Evolutionary conservation across 2,113 vertebrate genomes (phyloP), one percentile per base, ranked within the genome.

Genomic region (Conger conger): DNA sequence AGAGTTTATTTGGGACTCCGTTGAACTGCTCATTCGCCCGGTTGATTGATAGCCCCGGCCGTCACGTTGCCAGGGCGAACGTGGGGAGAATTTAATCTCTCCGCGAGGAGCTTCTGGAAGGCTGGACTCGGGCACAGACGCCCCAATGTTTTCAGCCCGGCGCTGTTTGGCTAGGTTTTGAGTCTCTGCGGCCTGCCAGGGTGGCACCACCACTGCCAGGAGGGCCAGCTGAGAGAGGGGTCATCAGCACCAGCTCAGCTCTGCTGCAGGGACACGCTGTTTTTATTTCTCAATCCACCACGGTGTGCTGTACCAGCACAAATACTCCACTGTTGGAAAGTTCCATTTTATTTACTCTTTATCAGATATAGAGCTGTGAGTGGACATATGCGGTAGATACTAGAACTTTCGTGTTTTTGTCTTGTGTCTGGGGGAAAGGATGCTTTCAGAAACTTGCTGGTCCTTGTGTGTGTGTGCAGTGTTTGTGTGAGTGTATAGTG

Each of bases 161-260:
- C 20, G 17, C 78, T 79, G 78, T 79, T 42, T 42, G 38, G 18
- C 18, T 42, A 18, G 18, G 13, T 42, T 38, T 42, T 8, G 37
- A n/a, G 23, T 73, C 6, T n/a, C 20, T 23, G 68, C 13, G 68
- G 27, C n/a, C 68, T 73, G 68, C 68, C 68, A 73, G 68, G n/a
- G 68, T 23, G 68, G 27, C 68, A 33, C 4, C 9, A 30, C 27
- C 15, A 17, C 15, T 73, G 68, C 68, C 68, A 73, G 15, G 68
- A 33, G 68, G 68, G 5, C 68, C 68, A 73, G 68, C 68, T 73
- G 68, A 73, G 68, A 73, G 68, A 73, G n/a, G 68, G 68, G 68
- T 73, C 68, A 73, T 27, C 60, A 73, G 68, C 27, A 5, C 68
- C 68, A 33, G 68, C n/a, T 73, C 7, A 73, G 68, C n/a, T 1